Percentiles rank a stretch among this genome's conserved stretches.
phyloP scores from a whole-genome alignment of 2,113 vertebrate species.

The Nesoenas mayeri region DNA sequence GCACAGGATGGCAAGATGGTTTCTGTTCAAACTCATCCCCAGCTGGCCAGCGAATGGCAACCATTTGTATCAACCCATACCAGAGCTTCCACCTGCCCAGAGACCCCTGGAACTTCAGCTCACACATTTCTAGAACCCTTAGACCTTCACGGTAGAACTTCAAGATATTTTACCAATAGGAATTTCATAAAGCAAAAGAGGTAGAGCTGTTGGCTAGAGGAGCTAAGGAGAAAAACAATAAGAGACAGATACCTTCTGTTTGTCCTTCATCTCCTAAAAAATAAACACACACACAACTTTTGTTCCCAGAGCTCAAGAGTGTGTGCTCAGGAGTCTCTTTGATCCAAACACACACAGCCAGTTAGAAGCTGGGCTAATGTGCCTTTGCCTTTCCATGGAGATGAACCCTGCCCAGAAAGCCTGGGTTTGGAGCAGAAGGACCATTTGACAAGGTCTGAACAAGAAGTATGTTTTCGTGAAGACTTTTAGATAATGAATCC shows the following conservation, averaged over 20 bases:
- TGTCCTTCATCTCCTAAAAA: background rate
- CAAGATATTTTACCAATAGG: background rate
- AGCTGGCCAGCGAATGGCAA: background rate
- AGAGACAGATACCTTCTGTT: background rate
- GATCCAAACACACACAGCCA: background rate
- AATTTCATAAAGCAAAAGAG: background rate
- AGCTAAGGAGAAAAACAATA: background rate
- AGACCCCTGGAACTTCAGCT: background rate
- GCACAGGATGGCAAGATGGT: rapidly evolving
- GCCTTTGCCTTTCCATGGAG: background rate
- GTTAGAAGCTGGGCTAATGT: background rate
- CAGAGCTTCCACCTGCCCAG: background rate
- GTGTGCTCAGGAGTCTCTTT: background rate
- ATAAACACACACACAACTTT: background rate
- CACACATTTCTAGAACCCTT: background rate
- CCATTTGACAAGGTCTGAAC: background rate
- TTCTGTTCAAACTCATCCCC: background rate
- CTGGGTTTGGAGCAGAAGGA: background rate
- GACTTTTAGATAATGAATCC: background rate
- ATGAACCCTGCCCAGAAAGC: background rate
- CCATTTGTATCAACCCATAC: rapidly evolving
- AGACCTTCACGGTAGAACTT: background rate
- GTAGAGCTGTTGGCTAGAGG: background rate
- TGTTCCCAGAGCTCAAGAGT: background rate
- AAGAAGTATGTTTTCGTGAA: background rate